These are phyloP conservation scores for Drosophila infuscata DNA, from an alignment of 2,888 invertebrate species.

Conservation along the genomic window DNA sequence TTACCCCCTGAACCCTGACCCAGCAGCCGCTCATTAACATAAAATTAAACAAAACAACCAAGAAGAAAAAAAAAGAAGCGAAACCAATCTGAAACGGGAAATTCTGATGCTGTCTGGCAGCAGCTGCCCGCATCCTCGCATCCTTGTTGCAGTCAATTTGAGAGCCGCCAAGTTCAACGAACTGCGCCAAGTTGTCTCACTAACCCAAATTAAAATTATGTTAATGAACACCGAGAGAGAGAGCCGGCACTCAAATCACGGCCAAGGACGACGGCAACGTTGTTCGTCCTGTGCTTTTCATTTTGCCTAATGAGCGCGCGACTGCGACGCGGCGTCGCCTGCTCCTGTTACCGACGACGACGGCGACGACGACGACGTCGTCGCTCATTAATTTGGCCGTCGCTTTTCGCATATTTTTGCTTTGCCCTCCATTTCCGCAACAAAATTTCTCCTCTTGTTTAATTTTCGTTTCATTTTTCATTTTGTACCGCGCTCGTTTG, in stretches of 20 bases:
- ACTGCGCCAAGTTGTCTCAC: slow-evolving; percentile 76
- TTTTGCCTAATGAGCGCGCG: slow-evolving; percentile 73
- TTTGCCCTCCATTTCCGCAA: slow-evolving; percentile 67
- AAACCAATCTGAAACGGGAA: slow-evolving; percentile 18
- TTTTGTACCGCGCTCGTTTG: slow-evolving; percentile 74
- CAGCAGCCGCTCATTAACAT: slow-evolving; percentile 76
- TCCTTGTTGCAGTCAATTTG: slow-evolving; percentile 26
- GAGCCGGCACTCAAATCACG: slow-evolving; percentile 73
- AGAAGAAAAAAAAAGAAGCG: slow-evolving; percentile 16
- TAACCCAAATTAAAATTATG: slow-evolving; percentile 84
- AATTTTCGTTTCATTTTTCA: slow-evolving; percentile 79
- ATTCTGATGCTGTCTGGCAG: slow-evolving; percentile 66
- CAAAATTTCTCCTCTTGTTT: slow-evolving; percentile 66
- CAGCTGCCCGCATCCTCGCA: slow-evolving; percentile 50
- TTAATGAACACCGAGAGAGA: slow-evolving; percentile 74
- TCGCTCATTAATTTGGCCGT: slow-evolving; percentile 74
- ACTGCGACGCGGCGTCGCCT: slow-evolving; percentile 41
- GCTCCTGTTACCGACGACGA: slow-evolving; percentile 48
- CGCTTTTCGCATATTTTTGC: slow-evolving; percentile 56
- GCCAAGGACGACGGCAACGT: slow-evolving; percentile 77
- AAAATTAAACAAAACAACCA: slow-evolving; percentile 58
- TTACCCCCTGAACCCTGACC: slow-evolving; percentile 46
- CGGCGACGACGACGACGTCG: not conserved
- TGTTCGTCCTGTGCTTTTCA: slow-evolving; percentile 59
- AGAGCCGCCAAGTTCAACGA: slow-evolving; percentile 65